Conservation (phyloP, 2,113 vertebrate species). For the Astur gentilis region DNA sequence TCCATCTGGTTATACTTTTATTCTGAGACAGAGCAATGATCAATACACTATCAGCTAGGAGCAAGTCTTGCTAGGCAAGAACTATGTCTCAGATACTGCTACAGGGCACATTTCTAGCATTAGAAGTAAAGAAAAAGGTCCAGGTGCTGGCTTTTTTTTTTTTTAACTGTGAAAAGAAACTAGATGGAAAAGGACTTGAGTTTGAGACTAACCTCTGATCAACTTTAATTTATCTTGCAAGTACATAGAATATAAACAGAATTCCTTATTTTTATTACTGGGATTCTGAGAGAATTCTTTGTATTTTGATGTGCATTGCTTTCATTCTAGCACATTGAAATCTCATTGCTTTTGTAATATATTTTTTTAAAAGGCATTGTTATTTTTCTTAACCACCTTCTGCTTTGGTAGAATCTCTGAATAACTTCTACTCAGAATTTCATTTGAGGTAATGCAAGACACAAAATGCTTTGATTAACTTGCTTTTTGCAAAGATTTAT, state of each 20-base stretch:
- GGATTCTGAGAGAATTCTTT: background rate
- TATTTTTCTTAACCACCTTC: slow-evolving; percentile 5
- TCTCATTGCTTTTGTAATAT: background rate
- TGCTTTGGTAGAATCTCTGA: slow-evolving; percentile 8
- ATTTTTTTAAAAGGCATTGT: background rate
- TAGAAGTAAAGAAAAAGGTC: background rate
- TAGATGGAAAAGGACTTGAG: background rate
- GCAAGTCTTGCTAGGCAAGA: background rate
- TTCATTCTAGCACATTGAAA: background rate
- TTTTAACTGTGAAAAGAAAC: background rate
- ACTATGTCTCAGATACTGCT: background rate
- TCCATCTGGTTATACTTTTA: background rate
- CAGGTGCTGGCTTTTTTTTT: background rate
- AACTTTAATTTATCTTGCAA: background rate
- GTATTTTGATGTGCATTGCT: background rate
- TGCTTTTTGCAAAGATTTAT: slow-evolving; percentile 30
- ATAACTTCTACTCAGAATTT: slow-evolving; percentile 15
- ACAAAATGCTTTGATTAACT: background rate
- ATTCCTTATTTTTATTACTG: background rate
- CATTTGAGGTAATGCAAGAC: background rate
- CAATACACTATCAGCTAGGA: background rate
- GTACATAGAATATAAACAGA: background rate
- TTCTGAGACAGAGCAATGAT: background rate
- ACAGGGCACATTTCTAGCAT: background rate
- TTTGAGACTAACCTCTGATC: background rate